Evolutionary conservation across 2,113 vertebrate species (phyloP).

Genomic region (Nipponia nippon): DNA sequence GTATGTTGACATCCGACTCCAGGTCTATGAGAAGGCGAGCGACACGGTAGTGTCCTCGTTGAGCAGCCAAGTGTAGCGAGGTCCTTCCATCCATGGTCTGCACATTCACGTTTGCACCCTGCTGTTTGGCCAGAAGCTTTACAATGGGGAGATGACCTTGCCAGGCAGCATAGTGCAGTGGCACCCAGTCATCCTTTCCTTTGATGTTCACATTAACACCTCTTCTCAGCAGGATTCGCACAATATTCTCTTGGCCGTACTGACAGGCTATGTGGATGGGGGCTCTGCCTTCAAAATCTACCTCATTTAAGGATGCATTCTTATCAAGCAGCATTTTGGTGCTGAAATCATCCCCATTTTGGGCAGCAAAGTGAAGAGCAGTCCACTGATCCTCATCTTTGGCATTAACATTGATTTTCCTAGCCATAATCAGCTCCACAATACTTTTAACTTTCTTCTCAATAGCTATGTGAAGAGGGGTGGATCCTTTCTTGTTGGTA

Average conservation of each 20-base stretch:
- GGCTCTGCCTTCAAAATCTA: conserved; percentile 89
- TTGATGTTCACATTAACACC: conserved; percentile 77
- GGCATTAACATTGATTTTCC: conserved; percentile 88
- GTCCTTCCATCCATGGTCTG: conserved; percentile 88
- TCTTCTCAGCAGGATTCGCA: conserved; percentile 87
- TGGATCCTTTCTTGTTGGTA: conserved; percentile 83
- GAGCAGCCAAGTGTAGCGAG: conserved; percentile 89
- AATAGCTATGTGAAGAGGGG: conserved; percentile 88
- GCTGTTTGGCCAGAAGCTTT: conserved; percentile 90
- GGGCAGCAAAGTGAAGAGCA: conserved; percentile 90
- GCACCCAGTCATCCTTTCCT: conserved; percentile 90
- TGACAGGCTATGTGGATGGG: conserved; percentile 93
- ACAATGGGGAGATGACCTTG: conserved; percentile 92
- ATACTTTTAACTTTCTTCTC: conserved; percentile 83
- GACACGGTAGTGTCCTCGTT: conserved; percentile 92
- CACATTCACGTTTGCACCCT: conserved; percentile 76
- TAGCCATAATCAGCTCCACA: conserved; percentile 86
- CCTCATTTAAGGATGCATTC: conserved; percentile 79
- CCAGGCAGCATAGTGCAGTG: conserved; percentile 92
- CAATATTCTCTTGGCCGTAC: conserved; percentile 89
- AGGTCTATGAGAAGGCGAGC: conserved; percentile 91
- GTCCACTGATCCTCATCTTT: conserved; percentile 97
- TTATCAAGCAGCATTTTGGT: conserved; percentile 87
- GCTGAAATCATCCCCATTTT: conserved; percentile 90
- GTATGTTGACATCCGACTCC: conserved; percentile 74